Evolutionary conservation across 2,113 vertebrate genomes (phyloP).

Genomic region (Suricata suricatta): DNA sequence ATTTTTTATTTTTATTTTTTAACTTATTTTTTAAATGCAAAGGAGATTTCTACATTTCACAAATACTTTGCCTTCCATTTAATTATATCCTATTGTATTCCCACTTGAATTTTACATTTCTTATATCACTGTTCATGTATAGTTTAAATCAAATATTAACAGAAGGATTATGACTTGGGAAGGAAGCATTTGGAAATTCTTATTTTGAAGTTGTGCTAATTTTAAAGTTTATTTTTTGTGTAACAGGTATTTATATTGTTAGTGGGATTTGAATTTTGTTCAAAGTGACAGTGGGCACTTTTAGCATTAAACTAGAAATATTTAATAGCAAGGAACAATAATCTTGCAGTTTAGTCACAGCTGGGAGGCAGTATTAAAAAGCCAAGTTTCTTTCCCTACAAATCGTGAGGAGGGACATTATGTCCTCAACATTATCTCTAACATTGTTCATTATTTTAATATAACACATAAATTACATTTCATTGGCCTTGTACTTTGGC

Average conservation of each 20-base stretch:
- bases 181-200: not conserved
- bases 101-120: not conserved
- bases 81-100: not conserved
- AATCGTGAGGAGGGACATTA: not conserved
- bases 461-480: not conserved
- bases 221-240: not conserved
- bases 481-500: not conserved
- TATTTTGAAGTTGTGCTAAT: not conserved
- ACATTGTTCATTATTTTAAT: conserved; percentile 4
- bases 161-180: not conserved
- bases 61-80: not conserved
- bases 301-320: not conserved
- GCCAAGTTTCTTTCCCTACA: not conserved
- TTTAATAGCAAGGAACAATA: not conserved
- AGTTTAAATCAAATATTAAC: not conserved
- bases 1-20: not conserved
- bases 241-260: not conserved
- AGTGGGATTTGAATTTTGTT: not conserved
- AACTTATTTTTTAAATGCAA: not conserved
- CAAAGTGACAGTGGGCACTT: not conserved
- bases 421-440: not conserved
- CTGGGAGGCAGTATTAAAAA: not conserved
- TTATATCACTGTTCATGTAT: not conserved
- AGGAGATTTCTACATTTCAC: not conserved
- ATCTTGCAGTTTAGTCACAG: not conserved